These are phyloP conservation scores for Branchellion lobata DNA, from an alignment of 2,888 invertebrate species.

Conservation along the genomic window DNA sequence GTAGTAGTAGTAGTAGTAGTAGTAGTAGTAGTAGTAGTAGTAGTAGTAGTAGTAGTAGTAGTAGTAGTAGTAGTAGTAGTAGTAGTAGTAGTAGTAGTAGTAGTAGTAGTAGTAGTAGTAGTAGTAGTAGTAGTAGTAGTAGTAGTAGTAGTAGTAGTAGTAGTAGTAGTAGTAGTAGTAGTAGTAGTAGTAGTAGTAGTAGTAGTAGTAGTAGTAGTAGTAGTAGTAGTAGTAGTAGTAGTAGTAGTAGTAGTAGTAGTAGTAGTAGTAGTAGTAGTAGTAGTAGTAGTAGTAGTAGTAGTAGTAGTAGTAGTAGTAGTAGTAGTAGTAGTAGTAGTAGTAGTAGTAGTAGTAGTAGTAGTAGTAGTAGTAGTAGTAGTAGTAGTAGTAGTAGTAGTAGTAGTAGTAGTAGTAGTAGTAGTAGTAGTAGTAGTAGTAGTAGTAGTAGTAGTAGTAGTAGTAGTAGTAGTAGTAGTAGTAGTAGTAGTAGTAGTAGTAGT, in stretches of 20 bases:
- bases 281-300: neutral
- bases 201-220: neutral
- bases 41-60: too few species aligned
- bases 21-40: too few species aligned
- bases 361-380: slow-evolving; percentile 24
- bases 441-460: slow-evolving; percentile 1
- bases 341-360: slow-evolving; percentile 18
- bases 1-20: too few species aligned
- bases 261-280: neutral
- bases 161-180: too few species aligned
- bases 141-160: too few species aligned
- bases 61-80: too few species aligned
- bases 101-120: too few species aligned
- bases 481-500: slow-evolving; percentile 2
- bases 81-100: too few species aligned
- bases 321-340: too few species aligned
- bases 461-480: neutral
- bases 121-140: too few species aligned
- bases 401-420: slow-evolving; percentile 6
- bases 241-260: neutral
- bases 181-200: too few species aligned
- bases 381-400: neutral
- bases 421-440: slow-evolving; percentile 1
- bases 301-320: neutral
- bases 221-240: neutral